Percentiles rank a stretch among this genome's conserved stretches.
Conservation (phyloP, 2,113 vertebrate genomes). For the Podilymbus podiceps region DNA sequence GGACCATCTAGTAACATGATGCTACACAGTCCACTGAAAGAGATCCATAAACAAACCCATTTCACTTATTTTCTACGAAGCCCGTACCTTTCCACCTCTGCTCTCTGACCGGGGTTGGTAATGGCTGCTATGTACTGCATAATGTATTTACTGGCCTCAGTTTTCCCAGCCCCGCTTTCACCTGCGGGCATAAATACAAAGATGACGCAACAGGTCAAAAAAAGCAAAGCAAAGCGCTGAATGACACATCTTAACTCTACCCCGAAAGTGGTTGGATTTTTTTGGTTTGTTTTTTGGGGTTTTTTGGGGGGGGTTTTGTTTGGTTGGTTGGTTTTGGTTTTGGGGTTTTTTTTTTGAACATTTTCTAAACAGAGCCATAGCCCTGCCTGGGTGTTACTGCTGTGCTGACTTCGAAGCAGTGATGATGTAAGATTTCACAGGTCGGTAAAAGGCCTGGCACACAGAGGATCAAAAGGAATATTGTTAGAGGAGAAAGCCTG, state of each 20-base stretch:
- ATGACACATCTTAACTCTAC: neutral
- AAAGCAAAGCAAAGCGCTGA: neutral
- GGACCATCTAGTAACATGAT: neutral
- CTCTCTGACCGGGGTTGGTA: conserved; percentile 95
- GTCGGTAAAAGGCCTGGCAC: neutral
- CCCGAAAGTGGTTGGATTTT: rapidly evolving
- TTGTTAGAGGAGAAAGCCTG: conserved; percentile 35
- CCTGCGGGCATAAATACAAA: conserved; percentile 71
- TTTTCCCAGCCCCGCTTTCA: conserved; percentile 97
- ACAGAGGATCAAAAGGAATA: conserved; percentile 52
- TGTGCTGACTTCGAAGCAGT: neutral
- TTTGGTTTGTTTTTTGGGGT: neutral
- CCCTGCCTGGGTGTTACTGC: neutral
- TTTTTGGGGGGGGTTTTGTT: too few relatives aligned
- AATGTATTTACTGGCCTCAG: conserved; percentile 98
- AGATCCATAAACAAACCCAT: neutral
- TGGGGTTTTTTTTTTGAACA: rapidly evolving
- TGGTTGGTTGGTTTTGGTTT: neutral
- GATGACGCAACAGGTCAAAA: neutral
- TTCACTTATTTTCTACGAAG: neutral
- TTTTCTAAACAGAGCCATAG: neutral
- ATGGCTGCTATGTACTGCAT: conserved; percentile 99
- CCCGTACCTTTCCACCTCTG: conserved; percentile 93
- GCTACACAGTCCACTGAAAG: neutral
- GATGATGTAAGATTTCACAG: neutral